Base-by-base conservation (phyloP, 1,140 invertebrate species). In the Trichonephila clavipes region DNA sequence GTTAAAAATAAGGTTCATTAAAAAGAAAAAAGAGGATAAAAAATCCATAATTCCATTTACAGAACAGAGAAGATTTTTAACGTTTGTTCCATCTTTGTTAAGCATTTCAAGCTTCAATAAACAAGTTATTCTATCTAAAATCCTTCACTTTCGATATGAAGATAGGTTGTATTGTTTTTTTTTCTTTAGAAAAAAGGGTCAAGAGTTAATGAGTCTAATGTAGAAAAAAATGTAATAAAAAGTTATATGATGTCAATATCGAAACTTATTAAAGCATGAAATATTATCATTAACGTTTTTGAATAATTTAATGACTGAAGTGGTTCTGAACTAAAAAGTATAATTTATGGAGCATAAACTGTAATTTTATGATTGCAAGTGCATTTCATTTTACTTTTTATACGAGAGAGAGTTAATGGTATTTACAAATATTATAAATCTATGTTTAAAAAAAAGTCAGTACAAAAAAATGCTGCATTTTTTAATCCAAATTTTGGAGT, bases 241-340 rank as follows among this genome's bases (percentile, higher is more conserved):
- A 72, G 51, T 81, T 21, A 51, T n/a, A 34, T 5, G 44, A 40
- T 28, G 82, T 28, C 44, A 85, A 85, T 58, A 85, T 40, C 44
- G 10, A 64, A 62, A 87, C 62, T 87, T 87, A 87, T 87, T 62
- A 87, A 87, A 87, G 85, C 85, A 40, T 62, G 85, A 87, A 61
- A 87, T 87, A 87, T 87, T 64, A 61, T 87, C 58, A 18, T 34
- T 8, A 14, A 14, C 16, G 28, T n/a, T 62, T 87, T n/a, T 87
- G 51, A 87, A 87, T 87, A 87, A 87, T 87, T 87, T 87, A 87
- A 87, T 40, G 85, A 64, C 85, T 87, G 18, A 64, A 40, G 21
- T 62, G 34, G 24, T 28, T 34, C 8, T 14, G 85, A 19, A 64
- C 34, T 58, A 51, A 87, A 87, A 87, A 87, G 34, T 61, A 40